Evolutionary conservation across 2,888 invertebrate genomes (phyloP).

Genomic region (Luffia ferchaultella): DNA sequence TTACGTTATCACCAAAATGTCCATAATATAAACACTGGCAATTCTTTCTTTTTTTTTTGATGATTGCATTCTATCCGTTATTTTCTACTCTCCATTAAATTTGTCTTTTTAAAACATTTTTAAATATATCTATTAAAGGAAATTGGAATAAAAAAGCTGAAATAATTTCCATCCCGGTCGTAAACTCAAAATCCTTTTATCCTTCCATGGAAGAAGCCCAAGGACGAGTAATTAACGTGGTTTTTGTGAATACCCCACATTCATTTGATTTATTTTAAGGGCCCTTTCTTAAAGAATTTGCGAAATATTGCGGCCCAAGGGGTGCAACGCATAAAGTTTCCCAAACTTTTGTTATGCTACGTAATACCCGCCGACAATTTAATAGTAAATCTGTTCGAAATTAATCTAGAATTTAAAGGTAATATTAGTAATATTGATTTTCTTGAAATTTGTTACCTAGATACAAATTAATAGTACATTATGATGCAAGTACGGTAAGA

Average conservation of each 20-base stretch:
- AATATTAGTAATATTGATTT: no score
- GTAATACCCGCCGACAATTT: conserved; percentile 8
- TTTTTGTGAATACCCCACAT: conserved; percentile 55
- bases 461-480: no score
- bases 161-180: background rate
- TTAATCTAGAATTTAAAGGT: no score
- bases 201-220: conserved; percentile 41
- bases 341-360: conserved; percentile 24
- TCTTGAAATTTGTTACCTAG: no score
- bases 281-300: conserved; percentile 59
- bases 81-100: no score
- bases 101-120: no score
- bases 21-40: no score
- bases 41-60: no score
- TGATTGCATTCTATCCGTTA: no score
- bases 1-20: no score
- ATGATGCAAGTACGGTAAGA: no score
- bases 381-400: background rate
- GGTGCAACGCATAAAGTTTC: conserved; percentile 24
- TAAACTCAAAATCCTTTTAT: conserved; percentile 21
- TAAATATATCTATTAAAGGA: background rate
- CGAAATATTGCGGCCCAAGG: conserved; percentile 54
- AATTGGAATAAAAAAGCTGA: background rate
- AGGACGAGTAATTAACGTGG: conserved; percentile 56
- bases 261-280: conserved; percentile 61